Conservation (phyloP, 2,888 invertebrate species). For the Piscicola geometra region DNA sequence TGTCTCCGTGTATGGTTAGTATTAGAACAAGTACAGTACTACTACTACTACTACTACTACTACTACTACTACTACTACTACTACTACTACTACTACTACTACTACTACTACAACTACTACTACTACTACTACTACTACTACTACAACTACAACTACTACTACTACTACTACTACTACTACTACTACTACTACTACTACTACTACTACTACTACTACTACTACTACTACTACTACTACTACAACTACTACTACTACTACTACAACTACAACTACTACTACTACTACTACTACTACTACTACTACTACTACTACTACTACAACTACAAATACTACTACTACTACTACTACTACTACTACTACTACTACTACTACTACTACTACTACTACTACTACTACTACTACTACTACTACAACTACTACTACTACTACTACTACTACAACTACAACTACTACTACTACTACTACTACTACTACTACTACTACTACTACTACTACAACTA, state of each 20-base stretch:
- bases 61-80: conserved; percentile 42
- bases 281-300: conserved; percentile 42
- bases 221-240: conserved; percentile 36
- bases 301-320: conserved; percentile 42
- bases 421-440: conserved; percentile 42
- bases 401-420: conserved; percentile 42
- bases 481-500: conserved; percentile 42
- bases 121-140: conserved; percentile 39
- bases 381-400: conserved; percentile 41
- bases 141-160: conserved; percentile 41
- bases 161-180: conserved; percentile 40
- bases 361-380: conserved; percentile 41
- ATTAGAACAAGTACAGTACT: too few species aligned
- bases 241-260: conserved; percentile 42
- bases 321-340: conserved; percentile 41
- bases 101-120: conserved; percentile 42
- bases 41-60: conserved; percentile 40
- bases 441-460: conserved; percentile 42
- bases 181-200: too few species aligned
- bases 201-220: too few species aligned
- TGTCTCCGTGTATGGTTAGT: too few species aligned
- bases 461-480: conserved; percentile 42
- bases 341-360: conserved; percentile 41
- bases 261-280: conserved; percentile 42
- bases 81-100: conserved; percentile 42